Percentiles rank a stretch among this genome's conserved stretches.
Evolutionary conservation across 2,797 vertebrate genomes (phyloP).

Genomic region (Knipowitschia caucasica): DNA sequence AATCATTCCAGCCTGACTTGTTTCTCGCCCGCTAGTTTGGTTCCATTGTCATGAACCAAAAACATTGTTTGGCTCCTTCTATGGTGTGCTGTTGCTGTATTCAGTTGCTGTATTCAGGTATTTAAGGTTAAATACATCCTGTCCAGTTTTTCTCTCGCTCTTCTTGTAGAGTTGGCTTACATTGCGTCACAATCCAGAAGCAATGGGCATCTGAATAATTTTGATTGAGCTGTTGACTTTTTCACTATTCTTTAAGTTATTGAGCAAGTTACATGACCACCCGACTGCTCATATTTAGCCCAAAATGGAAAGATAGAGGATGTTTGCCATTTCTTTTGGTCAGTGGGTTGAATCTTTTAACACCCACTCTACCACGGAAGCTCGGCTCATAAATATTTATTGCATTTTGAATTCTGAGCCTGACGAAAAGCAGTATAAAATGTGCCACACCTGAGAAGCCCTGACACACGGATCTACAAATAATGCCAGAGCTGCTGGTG

Average conservation of each 20-base stretch:
- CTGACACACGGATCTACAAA: constrained; percentile 14
- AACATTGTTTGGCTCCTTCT: too few relatives aligned
- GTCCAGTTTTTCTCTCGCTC: too few relatives aligned
- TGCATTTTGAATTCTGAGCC: constrained; percentile 5
- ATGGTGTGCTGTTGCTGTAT: too few relatives aligned
- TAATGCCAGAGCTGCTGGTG: constrained; percentile 6
- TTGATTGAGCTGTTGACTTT: constrained; percentile 1
- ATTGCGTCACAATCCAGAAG: constrained; percentile 1
- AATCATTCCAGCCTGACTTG: too few relatives aligned
- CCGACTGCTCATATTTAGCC: not conserved
- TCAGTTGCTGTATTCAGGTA: too few relatives aligned
- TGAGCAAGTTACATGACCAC: not conserved
- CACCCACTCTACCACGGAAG: constrained; percentile 16
- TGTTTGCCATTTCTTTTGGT: constrained; percentile 11
- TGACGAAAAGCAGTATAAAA: constrained; percentile 14
- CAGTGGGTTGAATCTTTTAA: constrained; percentile 19
- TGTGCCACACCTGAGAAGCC: constrained; percentile 15
- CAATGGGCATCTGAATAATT: constrained; percentile 5
- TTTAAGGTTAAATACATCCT: too few relatives aligned
- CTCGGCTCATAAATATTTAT: constrained; percentile 17
- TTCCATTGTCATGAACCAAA: too few relatives aligned
- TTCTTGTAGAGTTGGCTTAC: not conserved
- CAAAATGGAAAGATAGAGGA: not conserved
- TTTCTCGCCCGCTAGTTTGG: too few relatives aligned
- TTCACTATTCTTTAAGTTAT: not conserved